Percentiles rank a stretch among this genome's conserved stretches.
Conservation (phyloP, 2,888 invertebrate species). For the Nematopogon swammerdamellus region DNA sequence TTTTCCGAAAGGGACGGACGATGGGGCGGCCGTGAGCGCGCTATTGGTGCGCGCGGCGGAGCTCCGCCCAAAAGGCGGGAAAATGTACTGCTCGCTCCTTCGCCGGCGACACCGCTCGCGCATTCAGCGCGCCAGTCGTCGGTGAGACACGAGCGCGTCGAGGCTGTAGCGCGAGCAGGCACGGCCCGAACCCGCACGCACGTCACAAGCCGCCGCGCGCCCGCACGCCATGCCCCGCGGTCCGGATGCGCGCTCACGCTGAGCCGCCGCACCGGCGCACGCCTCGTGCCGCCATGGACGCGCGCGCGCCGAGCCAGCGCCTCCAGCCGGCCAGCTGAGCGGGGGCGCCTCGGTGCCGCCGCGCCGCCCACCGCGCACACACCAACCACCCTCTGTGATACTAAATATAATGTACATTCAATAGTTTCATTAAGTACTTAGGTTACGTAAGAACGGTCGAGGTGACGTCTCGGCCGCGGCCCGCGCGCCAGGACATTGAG, state of each 20-base stretch:
- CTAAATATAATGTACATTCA: constrained; percentile 16
- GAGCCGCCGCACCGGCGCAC: constrained; percentile 44
- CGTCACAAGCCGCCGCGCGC: constrained; percentile 15
- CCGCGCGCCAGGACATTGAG: constrained; percentile 49
- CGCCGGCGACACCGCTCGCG: constrained; percentile 48
- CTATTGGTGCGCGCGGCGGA: constrained; percentile 28
- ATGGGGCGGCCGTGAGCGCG: constrained; percentile 10
- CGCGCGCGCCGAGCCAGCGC: constrained; percentile 30
- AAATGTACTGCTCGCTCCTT: constrained; percentile 37
- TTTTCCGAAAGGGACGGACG: constrained; percentile 39
- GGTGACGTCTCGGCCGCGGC: constrained; percentile 33
- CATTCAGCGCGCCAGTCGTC: constrained; percentile 50
- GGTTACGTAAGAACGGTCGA: constrained; percentile 9
- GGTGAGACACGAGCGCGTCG: constrained; percentile 40
- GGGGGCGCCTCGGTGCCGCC: constrained; percentile 22
- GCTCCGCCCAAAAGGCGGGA: constrained; percentile 35
- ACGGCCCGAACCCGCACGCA: constrained; percentile 19
- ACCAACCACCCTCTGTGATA: constrained; percentile 39
- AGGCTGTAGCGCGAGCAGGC: constrained; percentile 34
- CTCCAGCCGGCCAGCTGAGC: constrained; percentile 37
- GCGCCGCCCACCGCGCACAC: constrained; percentile 30
- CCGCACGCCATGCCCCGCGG: constrained; percentile 44
- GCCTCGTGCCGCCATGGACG: constrained; percentile 27
- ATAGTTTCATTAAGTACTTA: constrained; percentile 25
- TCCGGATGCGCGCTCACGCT: constrained; percentile 24